Percentiles rank a stretch among this genome's conserved stretches.
Conservation (phyloP, 2,888 invertebrate genomes). For the Thyatira batis region DNA sequence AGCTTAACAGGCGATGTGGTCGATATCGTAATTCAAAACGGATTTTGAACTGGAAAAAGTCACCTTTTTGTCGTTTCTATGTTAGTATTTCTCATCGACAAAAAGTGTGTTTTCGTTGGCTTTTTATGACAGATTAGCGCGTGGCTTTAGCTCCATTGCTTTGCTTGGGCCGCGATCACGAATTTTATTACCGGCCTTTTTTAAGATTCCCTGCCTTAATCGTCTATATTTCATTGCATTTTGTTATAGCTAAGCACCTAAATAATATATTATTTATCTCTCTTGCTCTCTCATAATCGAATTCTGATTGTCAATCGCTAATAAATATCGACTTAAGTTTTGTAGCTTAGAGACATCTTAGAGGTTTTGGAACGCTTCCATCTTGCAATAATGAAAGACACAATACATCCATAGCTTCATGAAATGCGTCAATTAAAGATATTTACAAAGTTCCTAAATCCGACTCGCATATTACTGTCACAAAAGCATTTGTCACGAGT, state of each 20-base stretch:
- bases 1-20: constrained; percentile 54
- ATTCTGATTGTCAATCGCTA: too few species aligned
- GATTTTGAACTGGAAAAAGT: constrained; percentile 36
- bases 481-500: constrained; percentile 31
- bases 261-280: neutral
- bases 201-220: neutral
- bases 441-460: constrained; percentile 10
- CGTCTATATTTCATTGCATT: neutral
- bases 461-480: constrained; percentile 18
- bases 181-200: constrained; percentile 5
- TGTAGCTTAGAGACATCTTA: neutral
- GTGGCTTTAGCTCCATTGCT: constrained; percentile 29
- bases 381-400: neutral
- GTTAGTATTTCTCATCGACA: constrained; percentile 48
- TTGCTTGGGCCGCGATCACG: constrained; percentile 22
- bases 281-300: neutral
- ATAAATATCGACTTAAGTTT: neutral
- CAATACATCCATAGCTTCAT: neutral
- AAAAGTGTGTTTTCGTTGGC: constrained; percentile 41
- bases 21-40: constrained; percentile 54
- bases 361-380: neutral
- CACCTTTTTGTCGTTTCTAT: constrained; percentile 44
- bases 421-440: neutral
- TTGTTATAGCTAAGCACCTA: neutral
- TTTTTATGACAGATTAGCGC: constrained; percentile 35